Conservation (phyloP, 1,140 invertebrate genomes). For the Apis dorsata region DNA sequence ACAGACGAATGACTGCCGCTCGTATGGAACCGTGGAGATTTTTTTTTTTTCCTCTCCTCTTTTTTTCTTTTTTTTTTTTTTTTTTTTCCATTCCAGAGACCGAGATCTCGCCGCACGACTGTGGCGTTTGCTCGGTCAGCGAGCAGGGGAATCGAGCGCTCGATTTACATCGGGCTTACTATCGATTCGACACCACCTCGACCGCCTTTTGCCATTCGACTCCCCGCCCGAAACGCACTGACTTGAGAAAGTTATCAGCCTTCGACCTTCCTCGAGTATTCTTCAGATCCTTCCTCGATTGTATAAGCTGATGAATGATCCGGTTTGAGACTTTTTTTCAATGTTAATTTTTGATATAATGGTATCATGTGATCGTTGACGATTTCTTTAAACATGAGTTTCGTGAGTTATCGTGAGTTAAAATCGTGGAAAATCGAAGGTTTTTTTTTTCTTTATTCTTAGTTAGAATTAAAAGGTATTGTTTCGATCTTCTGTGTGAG, state of each 20-base stretch:
- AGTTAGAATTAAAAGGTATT: no score
- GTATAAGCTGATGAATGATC: not conserved
- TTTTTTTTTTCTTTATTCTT: no score
- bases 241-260: not conserved
- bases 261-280: no score
- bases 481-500: no score
- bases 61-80: no score
- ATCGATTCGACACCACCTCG: conserved; percentile 35
- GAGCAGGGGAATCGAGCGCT: conserved; percentile 49
- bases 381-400: no score
- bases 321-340: not conserved
- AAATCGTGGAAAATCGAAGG: no score
- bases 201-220: not conserved
- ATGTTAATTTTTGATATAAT: not conserved
- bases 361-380: no score
- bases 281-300: not conserved
- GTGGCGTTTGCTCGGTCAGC: conserved; percentile 51
- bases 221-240: not conserved
- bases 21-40: conserved; percentile 27
- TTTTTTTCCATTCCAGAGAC: not conserved
- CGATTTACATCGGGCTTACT: conserved; percentile 52
- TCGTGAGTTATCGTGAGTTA: no score
- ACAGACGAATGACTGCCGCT: conserved; percentile 67
- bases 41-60: conserved; percentile 24
- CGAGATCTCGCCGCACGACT: conserved; percentile 31